Conservation (phyloP, 2,113 vertebrate species). For the Campylomormyrus tamandua region DNA sequence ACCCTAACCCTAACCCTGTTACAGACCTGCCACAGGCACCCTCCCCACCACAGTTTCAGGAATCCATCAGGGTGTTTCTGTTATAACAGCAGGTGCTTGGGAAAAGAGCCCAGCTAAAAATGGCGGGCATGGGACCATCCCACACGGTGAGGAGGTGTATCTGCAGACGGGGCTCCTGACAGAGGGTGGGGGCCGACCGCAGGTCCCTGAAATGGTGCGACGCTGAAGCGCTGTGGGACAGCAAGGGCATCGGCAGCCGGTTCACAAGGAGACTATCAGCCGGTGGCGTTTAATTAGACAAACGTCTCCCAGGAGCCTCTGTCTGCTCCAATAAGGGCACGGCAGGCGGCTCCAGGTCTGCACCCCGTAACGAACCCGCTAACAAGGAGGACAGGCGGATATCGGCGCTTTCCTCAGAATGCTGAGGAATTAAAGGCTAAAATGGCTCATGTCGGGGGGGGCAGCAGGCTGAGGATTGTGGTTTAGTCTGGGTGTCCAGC, state of each 20-base stretch:
- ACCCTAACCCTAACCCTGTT: too few relatives aligned
- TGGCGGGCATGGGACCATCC: background rate
- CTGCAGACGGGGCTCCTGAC: background rate
- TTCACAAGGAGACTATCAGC: constrained; percentile 21
- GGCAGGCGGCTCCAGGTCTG: background rate
- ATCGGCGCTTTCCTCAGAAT: background rate
- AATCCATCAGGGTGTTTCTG: background rate
- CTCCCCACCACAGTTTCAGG: background rate
- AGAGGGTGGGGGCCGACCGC: background rate
- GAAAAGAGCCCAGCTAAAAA: background rate
- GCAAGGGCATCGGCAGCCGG: constrained; percentile 12
- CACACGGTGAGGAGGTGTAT: background rate
- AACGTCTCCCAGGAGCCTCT: background rate
- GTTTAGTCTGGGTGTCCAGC: background rate
- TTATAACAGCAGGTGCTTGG: background rate
- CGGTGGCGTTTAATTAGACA: background rate
- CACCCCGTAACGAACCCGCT: background rate
- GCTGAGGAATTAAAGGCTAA: background rate
- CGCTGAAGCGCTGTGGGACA: constrained; percentile 3
- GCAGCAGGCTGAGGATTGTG: background rate
- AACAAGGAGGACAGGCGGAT: background rate
- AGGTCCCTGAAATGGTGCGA: background rate
- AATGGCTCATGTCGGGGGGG: background rate
- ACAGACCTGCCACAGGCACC: background rate
- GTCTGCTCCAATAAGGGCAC: background rate